Evolutionary conservation across 2,888 invertebrate species (phyloP), one percentile per base, ranked within the genome.

Genomic region (Drosophila lutescens): DNA sequence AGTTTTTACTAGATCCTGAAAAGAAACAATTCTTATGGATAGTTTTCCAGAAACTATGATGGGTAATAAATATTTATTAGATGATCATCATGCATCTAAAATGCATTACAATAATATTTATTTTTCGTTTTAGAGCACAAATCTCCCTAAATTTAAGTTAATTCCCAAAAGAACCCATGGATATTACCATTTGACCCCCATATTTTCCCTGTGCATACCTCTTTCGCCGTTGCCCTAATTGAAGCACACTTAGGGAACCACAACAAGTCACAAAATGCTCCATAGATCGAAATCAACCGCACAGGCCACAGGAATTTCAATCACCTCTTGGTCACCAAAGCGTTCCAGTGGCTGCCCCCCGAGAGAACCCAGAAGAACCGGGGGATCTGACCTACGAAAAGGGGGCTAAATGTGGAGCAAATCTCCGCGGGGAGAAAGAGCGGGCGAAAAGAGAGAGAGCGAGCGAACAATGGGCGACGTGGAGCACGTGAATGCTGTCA

Each of bases 401-500:
- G 30, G 9, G 41, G 20, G n/a, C 2, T 8, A 13, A 46, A 68
- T 46, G 40, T 38, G 68, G 51, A 54, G 38, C 47, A 43, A n/a
- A 47, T 20, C 55, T 50, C 58, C 17, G 41, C 34, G 36, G 36
- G 36, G 49, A 44, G 46, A 50, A 34, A 38, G 30, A 73, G 17
- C 46, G 40, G 44, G 46, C n/a, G 17, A 54, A 32, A 49, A 62
- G 60, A 51, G 56, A 51, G 30, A 30, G 58, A 62, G 60, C 49
- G 56, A 51, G 56, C 54, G 34, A 47, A 62, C 74, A 47, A 53
- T 56, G 57, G 47, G 53, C 84, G 89, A 80, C 69, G 84, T 80
- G 87, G 63, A 84, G 85, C 85, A 89, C 85, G 85, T 89, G 85
- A 89, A 79, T 81, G 89, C 85, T 87, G 87, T 85, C 85, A 85